phyloP scores from a whole-genome alignment of 2,797 vertebrate species.

The Lepidocolaptes lacrymiger region DNA sequence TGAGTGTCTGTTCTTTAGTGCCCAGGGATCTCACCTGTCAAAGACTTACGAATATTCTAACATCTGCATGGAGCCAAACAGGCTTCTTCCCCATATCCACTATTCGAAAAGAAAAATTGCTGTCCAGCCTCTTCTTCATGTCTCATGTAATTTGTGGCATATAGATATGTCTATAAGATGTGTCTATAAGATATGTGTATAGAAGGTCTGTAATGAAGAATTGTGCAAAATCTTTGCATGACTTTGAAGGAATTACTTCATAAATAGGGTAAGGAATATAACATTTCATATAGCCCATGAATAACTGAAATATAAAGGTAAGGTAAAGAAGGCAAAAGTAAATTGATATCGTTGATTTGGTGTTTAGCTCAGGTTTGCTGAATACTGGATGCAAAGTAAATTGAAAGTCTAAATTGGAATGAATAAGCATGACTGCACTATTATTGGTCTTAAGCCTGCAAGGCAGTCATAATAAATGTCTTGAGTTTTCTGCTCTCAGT shows the following conservation, averaged over 20 bases:
- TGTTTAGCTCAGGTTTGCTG: background rate
- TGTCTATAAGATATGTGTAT: too few species aligned
- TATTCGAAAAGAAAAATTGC: background rate
- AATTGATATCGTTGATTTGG: background rate
- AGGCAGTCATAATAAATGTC: background rate
- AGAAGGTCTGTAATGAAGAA: background rate
- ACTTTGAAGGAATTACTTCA: background rate
- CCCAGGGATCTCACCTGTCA: background rate
- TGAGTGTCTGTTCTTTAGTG: background rate
- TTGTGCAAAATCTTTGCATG: background rate
- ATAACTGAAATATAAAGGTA: background rate
- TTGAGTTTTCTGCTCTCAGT: background rate
- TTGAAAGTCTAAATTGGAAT: background rate
- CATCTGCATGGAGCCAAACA: background rate
- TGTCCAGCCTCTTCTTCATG: background rate
- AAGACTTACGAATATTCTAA: background rate
- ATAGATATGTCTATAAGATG: background rate
- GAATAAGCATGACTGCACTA: background rate
- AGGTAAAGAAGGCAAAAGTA: background rate
- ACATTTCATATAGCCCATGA: background rate
- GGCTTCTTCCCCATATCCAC: background rate
- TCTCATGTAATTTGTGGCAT: background rate
- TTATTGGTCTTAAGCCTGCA: background rate
- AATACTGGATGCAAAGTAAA: background rate
- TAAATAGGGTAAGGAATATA: background rate